A percentile compares a stretch with the other conserved stretches of the same genome.
These are phyloP conservation scores for Hylaeus anthracinus DNA, from an alignment of 1,140 invertebrate species.

Conservation along the genomic window DNA sequence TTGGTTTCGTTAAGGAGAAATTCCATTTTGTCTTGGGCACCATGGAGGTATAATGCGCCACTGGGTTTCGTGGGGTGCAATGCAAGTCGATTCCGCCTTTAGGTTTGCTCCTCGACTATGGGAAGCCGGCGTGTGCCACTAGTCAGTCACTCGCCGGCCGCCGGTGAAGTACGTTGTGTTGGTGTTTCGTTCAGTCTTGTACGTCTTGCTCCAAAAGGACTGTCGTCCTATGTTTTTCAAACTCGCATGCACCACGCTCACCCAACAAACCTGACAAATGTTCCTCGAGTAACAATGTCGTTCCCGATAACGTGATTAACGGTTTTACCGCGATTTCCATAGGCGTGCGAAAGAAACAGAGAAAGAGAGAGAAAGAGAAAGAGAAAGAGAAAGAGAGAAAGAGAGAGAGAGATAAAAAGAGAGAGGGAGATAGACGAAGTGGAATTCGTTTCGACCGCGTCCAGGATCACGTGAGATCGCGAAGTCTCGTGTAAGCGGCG, in stretches of 20 bases:
- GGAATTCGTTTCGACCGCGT: constrained; percentile 38
- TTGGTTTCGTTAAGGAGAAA: no score
- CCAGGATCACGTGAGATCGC: constrained; percentile 35
- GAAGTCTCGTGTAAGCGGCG: constrained; percentile 36
- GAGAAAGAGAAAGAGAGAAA: not conserved
- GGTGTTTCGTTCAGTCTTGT: not conserved
- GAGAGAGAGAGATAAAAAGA: constrained; percentile 16
- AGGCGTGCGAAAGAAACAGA: constrained; percentile 22
- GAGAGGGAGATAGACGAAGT: constrained; percentile 4
- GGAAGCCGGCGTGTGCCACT: constrained; percentile 53
- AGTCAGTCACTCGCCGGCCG: constrained; percentile 74
- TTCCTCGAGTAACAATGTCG: constrained; percentile 12
- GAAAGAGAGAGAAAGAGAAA: not conserved
- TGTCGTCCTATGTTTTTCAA: constrained; percentile 18
- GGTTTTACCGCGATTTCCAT: constrained; percentile 1
- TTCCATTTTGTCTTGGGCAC: no score
- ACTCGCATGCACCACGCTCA: not conserved
- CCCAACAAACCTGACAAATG: not conserved
- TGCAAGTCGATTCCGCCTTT: constrained; percentile 23
- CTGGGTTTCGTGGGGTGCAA: not conserved
- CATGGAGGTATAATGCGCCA: no score
- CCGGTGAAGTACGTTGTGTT: constrained; percentile 57
- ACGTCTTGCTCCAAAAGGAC: constrained; percentile 18
- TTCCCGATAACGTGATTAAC: constrained; percentile 24
- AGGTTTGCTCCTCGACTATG: constrained; percentile 44